Conservation (phyloP, 2,888 invertebrate species). For the Scelioninae gen. 2 region DNA sequence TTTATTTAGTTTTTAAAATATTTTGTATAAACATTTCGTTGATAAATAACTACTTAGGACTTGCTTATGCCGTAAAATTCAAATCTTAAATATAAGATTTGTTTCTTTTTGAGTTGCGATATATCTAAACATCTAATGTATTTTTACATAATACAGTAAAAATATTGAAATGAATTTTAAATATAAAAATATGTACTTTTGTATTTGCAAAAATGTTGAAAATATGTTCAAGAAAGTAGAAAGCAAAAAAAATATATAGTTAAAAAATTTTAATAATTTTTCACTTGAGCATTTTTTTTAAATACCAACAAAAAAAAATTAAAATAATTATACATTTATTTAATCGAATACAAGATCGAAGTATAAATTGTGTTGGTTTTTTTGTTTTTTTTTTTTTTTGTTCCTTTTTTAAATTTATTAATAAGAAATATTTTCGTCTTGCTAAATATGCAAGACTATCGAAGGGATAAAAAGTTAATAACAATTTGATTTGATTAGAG, state of each 20-base stretch:
- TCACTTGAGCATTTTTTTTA: background rate
- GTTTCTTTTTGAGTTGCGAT: constrained; percentile 5
- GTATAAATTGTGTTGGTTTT: too few relatives aligned
- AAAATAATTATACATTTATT: constrained; percentile 65
- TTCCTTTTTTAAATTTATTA: constrained; percentile 16
- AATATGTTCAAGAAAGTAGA: too few relatives aligned
- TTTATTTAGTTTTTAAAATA: constrained; percentile 24
- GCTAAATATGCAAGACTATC: constrained; percentile 51
- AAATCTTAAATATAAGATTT: constrained; percentile 39
- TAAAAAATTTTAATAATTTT: background rate
- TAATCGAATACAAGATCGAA: too few relatives aligned
- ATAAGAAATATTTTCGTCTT: constrained; percentile 59
- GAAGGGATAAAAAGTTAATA: constrained; percentile 47
- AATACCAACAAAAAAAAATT: constrained; percentile 46
- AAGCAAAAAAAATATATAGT: too few relatives aligned
- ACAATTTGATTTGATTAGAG: constrained; percentile 52
- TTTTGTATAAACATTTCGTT: constrained; percentile 26
- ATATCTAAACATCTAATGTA: constrained; percentile 6
- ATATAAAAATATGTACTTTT: background rate
- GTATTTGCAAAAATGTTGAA: too few relatives aligned
- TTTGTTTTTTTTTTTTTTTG: constrained; percentile 30
- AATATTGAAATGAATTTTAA: background rate
- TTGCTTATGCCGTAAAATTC: constrained; percentile 4
- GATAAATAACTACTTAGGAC: constrained; percentile 16
- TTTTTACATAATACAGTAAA: too few relatives aligned